Conservation (phyloP, 2,888 invertebrate genomes). For the Polietes domitor region DNA sequence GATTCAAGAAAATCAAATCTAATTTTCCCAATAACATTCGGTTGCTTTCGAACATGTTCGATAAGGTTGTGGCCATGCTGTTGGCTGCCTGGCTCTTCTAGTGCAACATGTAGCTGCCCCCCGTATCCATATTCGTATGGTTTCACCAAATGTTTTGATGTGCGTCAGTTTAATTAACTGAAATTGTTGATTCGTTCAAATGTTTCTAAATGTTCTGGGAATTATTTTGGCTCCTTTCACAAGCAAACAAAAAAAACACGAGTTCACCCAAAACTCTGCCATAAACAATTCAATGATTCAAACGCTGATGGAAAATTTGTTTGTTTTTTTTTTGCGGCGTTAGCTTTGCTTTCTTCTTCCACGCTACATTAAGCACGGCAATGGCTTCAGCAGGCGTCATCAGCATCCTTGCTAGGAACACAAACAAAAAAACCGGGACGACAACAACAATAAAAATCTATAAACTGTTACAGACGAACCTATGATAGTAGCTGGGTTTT, state of each 20-base stretch:
- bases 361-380: slow-evolving; percentile 56
- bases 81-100: background rate
- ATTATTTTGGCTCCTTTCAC: background rate
- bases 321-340: background rate
- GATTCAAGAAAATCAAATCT: slow-evolving; percentile 20
- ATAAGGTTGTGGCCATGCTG: background rate
- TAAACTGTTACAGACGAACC: slow-evolving; percentile 28
- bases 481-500: slow-evolving; percentile 16
- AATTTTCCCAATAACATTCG: slow-evolving; percentile 34
- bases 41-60: slow-evolving; percentile 55
- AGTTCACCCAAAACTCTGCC: background rate
- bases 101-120: slow-evolving; percentile 52
- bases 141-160: background rate
- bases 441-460: background rate
- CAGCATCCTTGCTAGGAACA: slow-evolving; percentile 34
- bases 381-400: slow-evolving; percentile 42
- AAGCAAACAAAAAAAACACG: background rate
- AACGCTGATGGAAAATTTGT: background rate
- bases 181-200: slow-evolving; percentile 31
- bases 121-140: too few relatives aligned
- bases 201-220: too few relatives aligned
- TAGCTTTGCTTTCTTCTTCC: slow-evolving; percentile 29
- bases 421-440: background rate
- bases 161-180: slow-evolving; percentile 23
- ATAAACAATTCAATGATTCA: slow-evolving; percentile 31